phyloP scores from a whole-genome alignment of 1,140 invertebrate species.

The Aleiodes sp. region DNA sequence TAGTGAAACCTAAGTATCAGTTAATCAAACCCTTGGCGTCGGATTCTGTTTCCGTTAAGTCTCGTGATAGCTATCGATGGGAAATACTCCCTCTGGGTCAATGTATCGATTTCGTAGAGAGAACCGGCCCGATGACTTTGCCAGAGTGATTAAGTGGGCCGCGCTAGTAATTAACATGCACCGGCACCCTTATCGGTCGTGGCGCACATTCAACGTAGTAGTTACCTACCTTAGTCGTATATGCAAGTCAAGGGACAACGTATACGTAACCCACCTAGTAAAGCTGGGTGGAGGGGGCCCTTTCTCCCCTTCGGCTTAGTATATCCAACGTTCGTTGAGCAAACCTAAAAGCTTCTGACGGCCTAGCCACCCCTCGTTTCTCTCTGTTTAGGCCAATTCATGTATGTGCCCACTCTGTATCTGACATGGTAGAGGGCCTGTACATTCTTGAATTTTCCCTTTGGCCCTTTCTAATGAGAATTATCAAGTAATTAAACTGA shows the following conservation, averaged over 20 bases:
- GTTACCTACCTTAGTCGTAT: conserved; percentile 2
- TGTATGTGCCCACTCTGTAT: conserved; percentile 4
- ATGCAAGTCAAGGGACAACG: conserved; percentile 6
- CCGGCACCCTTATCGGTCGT: conserved; percentile 35
- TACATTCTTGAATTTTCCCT: background rate
- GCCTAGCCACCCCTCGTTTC: conserved; percentile 8
- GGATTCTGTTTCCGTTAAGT: conserved; percentile 13
- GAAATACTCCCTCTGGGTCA: background rate
- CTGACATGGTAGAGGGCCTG: background rate
- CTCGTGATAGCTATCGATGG: conserved; percentile 15
- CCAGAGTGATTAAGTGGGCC: conserved; percentile 36
- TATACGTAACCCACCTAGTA: conserved; percentile 14
- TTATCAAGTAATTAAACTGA: no score
- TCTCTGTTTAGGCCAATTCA: conserved; percentile 8
- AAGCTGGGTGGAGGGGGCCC: no score
- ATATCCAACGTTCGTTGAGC: conserved; percentile 28
- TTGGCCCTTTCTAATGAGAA: background rate
- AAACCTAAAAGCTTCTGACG: conserved; percentile 30
- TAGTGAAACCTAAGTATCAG: conserved; percentile 2
- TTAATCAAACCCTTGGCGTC: background rate
- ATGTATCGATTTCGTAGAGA: conserved; percentile 36
- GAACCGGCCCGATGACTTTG: conserved; percentile 34
- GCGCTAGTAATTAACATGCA: conserved; percentile 40
- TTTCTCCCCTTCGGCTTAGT: background rate
- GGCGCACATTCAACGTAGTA: conserved; percentile 6